Percentiles rank a stretch among this genome's conserved stretches.
phyloP scores from a whole-genome alignment of 2,888 invertebrate genomes.

The Noctuana brunneofusca region DNA sequence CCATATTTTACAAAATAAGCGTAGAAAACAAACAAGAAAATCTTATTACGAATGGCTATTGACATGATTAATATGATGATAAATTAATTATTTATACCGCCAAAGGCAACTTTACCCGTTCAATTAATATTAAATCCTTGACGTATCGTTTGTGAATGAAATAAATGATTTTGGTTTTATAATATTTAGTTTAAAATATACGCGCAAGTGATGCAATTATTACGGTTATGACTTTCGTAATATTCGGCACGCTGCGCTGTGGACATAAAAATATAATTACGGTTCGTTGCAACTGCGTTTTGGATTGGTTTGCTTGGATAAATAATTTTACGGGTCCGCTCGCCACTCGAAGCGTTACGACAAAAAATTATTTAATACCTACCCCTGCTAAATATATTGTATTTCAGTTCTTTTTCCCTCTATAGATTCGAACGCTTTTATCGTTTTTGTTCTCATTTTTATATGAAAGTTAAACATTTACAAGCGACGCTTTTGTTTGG shows the following conservation, averaged over 20 bases:
- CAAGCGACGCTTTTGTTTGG: conserved; percentile 17
- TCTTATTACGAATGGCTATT: conserved; percentile 9
- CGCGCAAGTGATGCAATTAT: conserved; percentile 43
- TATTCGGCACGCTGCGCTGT: conserved; percentile 53
- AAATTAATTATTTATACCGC: conserved; percentile 5
- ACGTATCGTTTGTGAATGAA: not conserved
- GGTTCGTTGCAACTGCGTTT: conserved; percentile 60
- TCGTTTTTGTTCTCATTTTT: conserved; percentile 10
- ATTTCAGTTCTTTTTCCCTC: conserved; percentile 6
- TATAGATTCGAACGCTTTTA: conserved; percentile 12
- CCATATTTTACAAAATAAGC: no score
- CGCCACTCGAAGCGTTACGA: conserved; percentile 20
- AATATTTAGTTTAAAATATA: conserved; percentile 17
- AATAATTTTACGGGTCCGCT: conserved; percentile 25
- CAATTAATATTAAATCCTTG: conserved; percentile 25
- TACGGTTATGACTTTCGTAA: conserved; percentile 63
- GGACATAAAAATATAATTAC: conserved; percentile 71
- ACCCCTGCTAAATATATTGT: conserved; percentile 15
- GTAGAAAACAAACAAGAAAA: conserved; percentile 22
- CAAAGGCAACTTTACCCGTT: not conserved
- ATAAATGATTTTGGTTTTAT: conserved; percentile 15
- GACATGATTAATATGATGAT: not conserved
- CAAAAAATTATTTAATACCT: conserved; percentile 20
- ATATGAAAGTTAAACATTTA: conserved; percentile 24
- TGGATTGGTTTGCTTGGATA: conserved; percentile 46